Percentiles rank a stretch among this genome's conserved stretches.
Evolutionary conservation across 2,888 invertebrate species (phyloP).

Genomic region (Prosapia bicincta): DNA sequence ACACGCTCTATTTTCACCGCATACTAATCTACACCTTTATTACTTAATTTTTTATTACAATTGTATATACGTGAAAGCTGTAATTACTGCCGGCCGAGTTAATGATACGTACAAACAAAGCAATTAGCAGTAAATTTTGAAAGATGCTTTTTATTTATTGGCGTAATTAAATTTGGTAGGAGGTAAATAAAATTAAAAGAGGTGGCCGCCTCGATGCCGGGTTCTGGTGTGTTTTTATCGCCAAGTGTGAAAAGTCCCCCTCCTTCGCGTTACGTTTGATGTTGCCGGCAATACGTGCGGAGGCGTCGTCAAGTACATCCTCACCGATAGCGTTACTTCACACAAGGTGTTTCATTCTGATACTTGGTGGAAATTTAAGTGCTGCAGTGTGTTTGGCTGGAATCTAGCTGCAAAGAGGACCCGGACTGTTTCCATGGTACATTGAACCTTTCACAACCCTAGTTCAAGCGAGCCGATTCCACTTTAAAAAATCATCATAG

Average conservation of each 20-base stretch:
- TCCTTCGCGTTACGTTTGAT: neutral
- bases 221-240: neutral
- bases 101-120: neutral
- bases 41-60: neutral
- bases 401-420: too few relatives aligned
- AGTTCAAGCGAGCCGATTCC: too few relatives aligned
- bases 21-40: neutral
- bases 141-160: neutral
- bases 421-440: too few relatives aligned
- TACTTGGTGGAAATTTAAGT: too few relatives aligned
- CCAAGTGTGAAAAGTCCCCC: neutral
- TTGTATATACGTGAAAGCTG: neutral
- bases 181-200: neutral
- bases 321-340: too few relatives aligned
- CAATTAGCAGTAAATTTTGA: constrained; percentile 2
- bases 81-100: neutral
- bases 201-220: neutral
- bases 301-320: neutral
- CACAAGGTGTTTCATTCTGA: too few relatives aligned
- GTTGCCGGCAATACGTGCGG: neutral
- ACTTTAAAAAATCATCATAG: too few relatives aligned
- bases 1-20: too few relatives aligned
- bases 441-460: too few relatives aligned
- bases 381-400: too few relatives aligned
- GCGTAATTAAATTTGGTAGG: neutral